These are phyloP conservation scores for Quiscalus mexicanus DNA, from an alignment of 2,113 vertebrate species.

Conservation along the genomic window DNA sequence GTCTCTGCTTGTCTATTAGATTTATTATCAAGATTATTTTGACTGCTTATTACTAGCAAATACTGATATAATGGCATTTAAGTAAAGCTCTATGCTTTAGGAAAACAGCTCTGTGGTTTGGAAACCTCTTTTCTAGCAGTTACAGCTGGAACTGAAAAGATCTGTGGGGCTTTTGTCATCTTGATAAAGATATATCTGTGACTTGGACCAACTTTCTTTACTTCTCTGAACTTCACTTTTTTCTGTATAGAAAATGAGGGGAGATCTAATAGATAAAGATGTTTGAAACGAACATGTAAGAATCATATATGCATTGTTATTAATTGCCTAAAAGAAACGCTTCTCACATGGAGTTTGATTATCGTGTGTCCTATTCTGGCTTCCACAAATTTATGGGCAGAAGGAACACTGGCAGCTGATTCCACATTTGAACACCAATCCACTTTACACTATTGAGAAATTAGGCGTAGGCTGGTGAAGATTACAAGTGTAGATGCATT, in stretches of 20 bases:
- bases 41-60: neutral
- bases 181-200: neutral
- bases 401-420: rapidly evolving
- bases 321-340: neutral
- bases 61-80: neutral
- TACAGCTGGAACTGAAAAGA: neutral
- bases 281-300: neutral
- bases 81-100: neutral
- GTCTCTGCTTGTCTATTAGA: neutral
- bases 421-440: neutral
- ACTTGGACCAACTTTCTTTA: neutral
- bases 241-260: neutral
- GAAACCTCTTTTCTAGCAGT: neutral
- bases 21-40: neutral
- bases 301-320: neutral
- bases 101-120: neutral
- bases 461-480: neutral
- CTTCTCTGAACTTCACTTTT: neutral
- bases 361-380: rapidly evolving
- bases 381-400: neutral
- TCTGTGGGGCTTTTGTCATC: neutral
- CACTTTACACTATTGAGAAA: neutral
- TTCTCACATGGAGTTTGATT: neutral
- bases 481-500: neutral
- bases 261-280: neutral